Conservation (phyloP, 2,888 invertebrate genomes). For the Cristatella mucedo region DNA sequence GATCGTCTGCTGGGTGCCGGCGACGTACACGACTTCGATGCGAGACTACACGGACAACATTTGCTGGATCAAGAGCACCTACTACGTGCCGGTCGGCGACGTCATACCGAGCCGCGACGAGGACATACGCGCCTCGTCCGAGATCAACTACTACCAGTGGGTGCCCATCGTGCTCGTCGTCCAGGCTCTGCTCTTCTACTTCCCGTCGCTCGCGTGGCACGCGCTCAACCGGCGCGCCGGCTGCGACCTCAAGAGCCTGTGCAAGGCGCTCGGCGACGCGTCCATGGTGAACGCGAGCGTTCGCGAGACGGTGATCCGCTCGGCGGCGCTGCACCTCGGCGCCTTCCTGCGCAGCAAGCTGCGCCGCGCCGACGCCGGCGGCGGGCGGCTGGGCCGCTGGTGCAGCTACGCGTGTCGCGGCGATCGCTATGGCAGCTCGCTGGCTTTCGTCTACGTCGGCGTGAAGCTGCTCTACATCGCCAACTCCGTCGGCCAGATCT, state of each 20-base stretch:
- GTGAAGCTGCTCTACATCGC: slow-evolving; percentile 39
- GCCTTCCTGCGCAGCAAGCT: too few relatives aligned
- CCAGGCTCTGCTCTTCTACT: slow-evolving; percentile 41
- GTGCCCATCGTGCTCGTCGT: slow-evolving; percentile 41
- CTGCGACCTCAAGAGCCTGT: slow-evolving; percentile 7
- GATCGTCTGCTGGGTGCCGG: slow-evolving; percentile 28
- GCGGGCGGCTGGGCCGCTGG: too few relatives aligned
- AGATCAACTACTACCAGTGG: slow-evolving; percentile 39
- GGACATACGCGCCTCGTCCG: slow-evolving; percentile 18
- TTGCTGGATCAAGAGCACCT: slow-evolving; percentile 43
- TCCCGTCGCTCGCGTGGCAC: slow-evolving; percentile 31
- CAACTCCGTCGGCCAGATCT: slow-evolving; percentile 41
- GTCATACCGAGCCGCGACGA: slow-evolving; percentile 35
- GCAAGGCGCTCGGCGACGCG: slow-evolving; percentile 4
- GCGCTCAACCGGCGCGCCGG: slow-evolving; percentile 12
- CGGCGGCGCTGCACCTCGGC: slow-evolving; percentile 40
- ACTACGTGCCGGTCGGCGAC: slow-evolving; percentile 39
- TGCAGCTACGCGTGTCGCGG: too few relatives aligned
- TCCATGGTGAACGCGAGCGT: slow-evolving; percentile 5
- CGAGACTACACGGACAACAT: slow-evolving; percentile 43
- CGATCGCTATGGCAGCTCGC: slow-evolving; percentile 42
- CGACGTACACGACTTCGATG: slow-evolving; percentile 42
- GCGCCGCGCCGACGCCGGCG: too few relatives aligned
- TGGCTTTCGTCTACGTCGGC: slow-evolving; percentile 40
- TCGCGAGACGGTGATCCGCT: slow-evolving; percentile 32